A percentile compares a stretch with the other conserved stretches of the same genome.
Evolutionary conservation across 2,797 vertebrate species (phyloP).

Genomic region (Hephaestus fuliginosus): DNA sequence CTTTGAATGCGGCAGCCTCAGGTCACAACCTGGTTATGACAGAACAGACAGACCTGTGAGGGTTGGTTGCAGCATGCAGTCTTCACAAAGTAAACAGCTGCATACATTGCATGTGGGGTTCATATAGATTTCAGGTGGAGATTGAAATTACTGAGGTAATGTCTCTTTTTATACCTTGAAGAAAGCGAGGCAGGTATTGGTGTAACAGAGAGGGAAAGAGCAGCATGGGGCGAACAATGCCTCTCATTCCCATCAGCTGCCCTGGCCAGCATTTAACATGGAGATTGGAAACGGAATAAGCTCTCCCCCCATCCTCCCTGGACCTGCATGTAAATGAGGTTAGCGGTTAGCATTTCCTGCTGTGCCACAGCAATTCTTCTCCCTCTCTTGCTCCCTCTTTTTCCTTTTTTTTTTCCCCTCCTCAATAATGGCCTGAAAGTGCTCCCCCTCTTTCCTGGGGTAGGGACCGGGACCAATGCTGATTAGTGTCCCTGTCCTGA

Average conservation of each 20-base stretch:
- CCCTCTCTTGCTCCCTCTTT: slow-evolving; percentile 63
- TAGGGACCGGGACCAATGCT: slow-evolving; percentile 84
- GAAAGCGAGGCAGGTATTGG: slow-evolving; percentile 78
- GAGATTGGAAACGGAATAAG: slow-evolving; percentile 89
- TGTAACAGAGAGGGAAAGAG: slow-evolving; percentile 70
- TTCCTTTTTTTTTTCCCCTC: slow-evolving; percentile 44
- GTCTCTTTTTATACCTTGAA: slow-evolving; percentile 62
- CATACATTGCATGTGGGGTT: slow-evolving; percentile 59
- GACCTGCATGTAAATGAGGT: slow-evolving; percentile 90
- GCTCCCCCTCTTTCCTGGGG: slow-evolving; percentile 73
- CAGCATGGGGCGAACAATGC: slow-evolving; percentile 82
- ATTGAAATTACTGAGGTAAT: slow-evolving; percentile 64
- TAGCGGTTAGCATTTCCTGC: slow-evolving; percentile 85
- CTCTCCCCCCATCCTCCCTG: slow-evolving; percentile 80
- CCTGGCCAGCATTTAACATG: slow-evolving; percentile 88
- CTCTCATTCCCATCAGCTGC: slow-evolving; percentile 84
- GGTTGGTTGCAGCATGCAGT: slow-evolving; percentile 61
- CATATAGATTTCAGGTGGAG: slow-evolving; percentile 59
- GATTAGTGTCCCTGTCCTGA: slow-evolving; percentile 87
- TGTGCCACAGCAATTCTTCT: slow-evolving; percentile 82
- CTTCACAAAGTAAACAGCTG: slow-evolving; percentile 69
- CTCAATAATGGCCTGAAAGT: slow-evolving; percentile 80
- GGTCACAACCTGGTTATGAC: slow-evolving; percentile 86
- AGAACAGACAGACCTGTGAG: slow-evolving; percentile 71
- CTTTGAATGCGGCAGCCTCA: slow-evolving; percentile 83